Base-by-base conservation (phyloP, 2,888 invertebrate species). In the Amphiduros pacificus region DNA sequence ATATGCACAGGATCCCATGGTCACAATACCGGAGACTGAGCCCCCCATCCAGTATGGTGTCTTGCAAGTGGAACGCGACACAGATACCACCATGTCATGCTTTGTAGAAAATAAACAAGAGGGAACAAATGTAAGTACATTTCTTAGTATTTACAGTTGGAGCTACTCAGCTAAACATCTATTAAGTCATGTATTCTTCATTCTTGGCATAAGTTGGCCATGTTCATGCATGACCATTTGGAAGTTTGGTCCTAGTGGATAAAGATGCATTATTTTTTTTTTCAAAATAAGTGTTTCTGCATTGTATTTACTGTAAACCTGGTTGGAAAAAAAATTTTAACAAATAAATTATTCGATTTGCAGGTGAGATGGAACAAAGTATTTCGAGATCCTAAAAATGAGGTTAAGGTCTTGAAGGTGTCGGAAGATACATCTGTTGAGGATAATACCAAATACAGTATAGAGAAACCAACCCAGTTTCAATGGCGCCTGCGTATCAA, bases 21-120 rank as follows among this genome's bases (percentile, higher is more conserved):
- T 80, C 9, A 68, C 54, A 0, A 76, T 80, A 31, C 67, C 67
- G 5, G 69, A 72, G 28, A 77, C 78, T 5, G 74, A 73, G 24
- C 79, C 79, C 11, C 59, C 65, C 90, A 53, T 61, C 2, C 36
- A 29, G n/a, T 60, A 60, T 14, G 20, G 28, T 28, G 40, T 20
- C 20, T 52, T 68, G 29, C 53, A 56, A 26, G 56, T 56, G 14
- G 14, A 24, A 31, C 31, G 61, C 9, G 64, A 60, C 14, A 64
- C 52, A 20, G 68, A 68, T 48, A 61, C 58, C 40, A 60, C 55
- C 32, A 51, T 68, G 31, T 61, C 49, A 36, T 68, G 68, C 48
- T 63, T 57, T 51, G 68, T 68, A 31, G 68, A 68, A 53, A 68
- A 68, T 55, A 32, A 51, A 22, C 62, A 6, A 3, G n/a, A 20